These are phyloP conservation scores for Stigmatopora nigra DNA, from an alignment of 2,113 vertebrate species.

Conservation along the genomic window DNA sequence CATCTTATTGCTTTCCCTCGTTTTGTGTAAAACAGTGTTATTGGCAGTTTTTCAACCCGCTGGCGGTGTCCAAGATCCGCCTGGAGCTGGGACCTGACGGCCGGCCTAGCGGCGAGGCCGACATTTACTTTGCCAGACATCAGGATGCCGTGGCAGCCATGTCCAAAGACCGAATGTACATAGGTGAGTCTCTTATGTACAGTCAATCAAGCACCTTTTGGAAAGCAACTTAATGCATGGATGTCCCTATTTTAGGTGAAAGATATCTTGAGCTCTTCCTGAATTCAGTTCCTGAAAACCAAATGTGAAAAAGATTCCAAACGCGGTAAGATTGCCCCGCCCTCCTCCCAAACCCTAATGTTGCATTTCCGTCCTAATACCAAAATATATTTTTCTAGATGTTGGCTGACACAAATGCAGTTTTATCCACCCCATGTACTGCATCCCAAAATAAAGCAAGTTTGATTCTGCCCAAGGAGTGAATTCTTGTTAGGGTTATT, in stretches of 20 bases:
- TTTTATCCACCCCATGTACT: neutral
- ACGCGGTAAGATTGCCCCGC: neutral
- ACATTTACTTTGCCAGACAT: conserved; percentile 76
- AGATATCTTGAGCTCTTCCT: conserved; percentile 83
- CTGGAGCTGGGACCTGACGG: conserved; percentile 78
- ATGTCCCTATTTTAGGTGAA: conserved; percentile 48
- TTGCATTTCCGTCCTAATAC: neutral
- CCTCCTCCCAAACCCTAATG: neutral
- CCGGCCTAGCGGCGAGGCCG: conserved; percentile 72
- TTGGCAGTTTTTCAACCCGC: conserved; percentile 82
- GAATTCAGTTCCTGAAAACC: conserved; percentile 56
- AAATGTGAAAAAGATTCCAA: conserved; percentile 18
- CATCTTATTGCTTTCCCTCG: neutral
- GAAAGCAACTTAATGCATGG: too few relatives aligned
- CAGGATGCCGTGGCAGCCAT: conserved; percentile 76
- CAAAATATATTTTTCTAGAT: neutral
- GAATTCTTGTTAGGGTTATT: too few relatives aligned
- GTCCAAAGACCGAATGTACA: conserved; percentile 76
- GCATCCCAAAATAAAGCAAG: neutral
- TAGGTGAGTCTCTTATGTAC: conserved; percentile 70
- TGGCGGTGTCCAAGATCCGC: conserved; percentile 73
- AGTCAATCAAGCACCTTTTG: neutral
- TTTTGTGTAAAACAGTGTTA: neutral
- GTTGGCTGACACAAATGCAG: neutral
- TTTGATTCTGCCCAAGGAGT: neutral